Evolutionary conservation across 1,140 invertebrate species (phyloP), one percentile per base, ranked within the genome.

Genomic region (Nilaparvata lugens): DNA sequence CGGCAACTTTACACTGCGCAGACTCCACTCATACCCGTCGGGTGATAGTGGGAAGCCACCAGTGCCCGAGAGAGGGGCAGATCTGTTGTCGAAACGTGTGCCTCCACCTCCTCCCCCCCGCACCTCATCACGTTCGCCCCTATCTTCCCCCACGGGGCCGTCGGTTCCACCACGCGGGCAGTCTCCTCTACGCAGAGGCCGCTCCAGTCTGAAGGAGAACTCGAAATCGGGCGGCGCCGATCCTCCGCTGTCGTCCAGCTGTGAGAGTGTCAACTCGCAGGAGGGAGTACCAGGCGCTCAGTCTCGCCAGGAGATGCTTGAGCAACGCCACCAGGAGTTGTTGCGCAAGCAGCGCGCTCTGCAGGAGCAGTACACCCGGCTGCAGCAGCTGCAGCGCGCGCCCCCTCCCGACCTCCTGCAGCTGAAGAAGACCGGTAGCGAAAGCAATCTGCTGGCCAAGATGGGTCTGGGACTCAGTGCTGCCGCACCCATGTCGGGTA

Each of bases 341-440:
- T 70, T 94, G 2, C 82, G 87, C 53, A 93, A 93, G 68, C 91
- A 94, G 67, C 87, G 85, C 60, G 84, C 88, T 3, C 74, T 95
- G 1, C 91, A 95, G 67, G 91, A 93, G 64, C 91, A 95, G 67
- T 95, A 93, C 72, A 86, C 87, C 0, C 78, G 91, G 11, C 71
- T 94, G 35, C 91, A 94, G 67, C 87, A 89, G 72, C 79, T 93
- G 21, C 90, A 91, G 67, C 81, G 89, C 45, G 80, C 82, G 0
- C 82, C 82, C 52, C 79, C 81, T 18, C 75, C 79, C 18, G 79
- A 81, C 14, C 79, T 82, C 43, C 79, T 81, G 63, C 79, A 81
- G 57, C 73, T 93, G 4, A 93, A 93, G 72, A 92, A 92, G 70
- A 91, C 89, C 0, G 90, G 90, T n/a, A 91, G 87, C 65, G 91